These are phyloP conservation scores for Epizoanthus rinbou DNA, from an alignment of 92 coral and sea anemone species.

Conservation along the genomic window DNA sequence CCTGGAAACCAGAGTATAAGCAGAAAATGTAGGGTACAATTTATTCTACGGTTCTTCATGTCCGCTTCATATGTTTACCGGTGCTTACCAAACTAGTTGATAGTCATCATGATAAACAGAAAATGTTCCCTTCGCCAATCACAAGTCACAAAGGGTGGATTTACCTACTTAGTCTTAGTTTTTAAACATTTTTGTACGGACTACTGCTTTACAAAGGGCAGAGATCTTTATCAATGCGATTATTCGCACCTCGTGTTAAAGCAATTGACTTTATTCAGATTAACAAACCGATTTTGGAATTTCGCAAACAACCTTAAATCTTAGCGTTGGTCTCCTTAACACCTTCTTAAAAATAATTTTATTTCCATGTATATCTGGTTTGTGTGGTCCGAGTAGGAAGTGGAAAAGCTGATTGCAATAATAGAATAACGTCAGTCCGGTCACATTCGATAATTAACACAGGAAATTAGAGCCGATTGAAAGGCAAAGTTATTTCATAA, in stretches of 20 bases:
- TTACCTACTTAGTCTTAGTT: no score
- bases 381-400: conserved; percentile 9
- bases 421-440: not conserved
- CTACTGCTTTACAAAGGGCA: no score
- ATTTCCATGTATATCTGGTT: not conserved
- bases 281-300: conserved; percentile 24
- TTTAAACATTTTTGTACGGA: no score
- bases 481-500: not conserved
- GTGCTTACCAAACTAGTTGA: no score
- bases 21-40: no score
- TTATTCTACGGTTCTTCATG: no score
- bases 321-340: conserved; percentile 47
- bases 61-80: no score
- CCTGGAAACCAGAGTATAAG: no score
- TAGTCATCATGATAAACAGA: no score
- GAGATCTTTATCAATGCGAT: not conserved
- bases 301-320: conserved; percentile 32
- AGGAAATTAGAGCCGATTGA: not conserved
- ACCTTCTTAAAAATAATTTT: conserved; percentile 13
- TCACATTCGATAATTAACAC: not conserved
- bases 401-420: not conserved
- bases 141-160: no score
- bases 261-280: not conserved
- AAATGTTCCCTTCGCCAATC: no score
- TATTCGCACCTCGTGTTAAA: not conserved